Evolutionary conservation across 2,113 vertebrate species (phyloP).

Genomic region (Nycticorax nycticorax): DNA sequence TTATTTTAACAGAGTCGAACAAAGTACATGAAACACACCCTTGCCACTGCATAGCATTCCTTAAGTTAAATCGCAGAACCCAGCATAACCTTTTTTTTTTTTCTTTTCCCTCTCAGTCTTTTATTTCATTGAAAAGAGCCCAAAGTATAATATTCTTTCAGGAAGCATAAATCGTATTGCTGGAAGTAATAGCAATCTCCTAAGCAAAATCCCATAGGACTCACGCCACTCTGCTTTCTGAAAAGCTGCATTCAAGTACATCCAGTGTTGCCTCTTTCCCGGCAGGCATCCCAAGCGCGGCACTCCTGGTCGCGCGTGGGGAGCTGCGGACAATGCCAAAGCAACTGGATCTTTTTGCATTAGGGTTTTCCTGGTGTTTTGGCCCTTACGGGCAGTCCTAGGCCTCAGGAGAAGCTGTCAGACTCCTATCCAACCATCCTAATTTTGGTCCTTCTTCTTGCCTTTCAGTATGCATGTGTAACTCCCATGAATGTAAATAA

Average conservation of each 20-base stretch:
- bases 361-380: background rate
- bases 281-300: background rate
- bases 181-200: slow-evolving; percentile 70
- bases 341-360: background rate
- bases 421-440: background rate
- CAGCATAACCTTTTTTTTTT: background rate
- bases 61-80: slow-evolving; percentile 21
- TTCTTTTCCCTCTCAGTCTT: background rate
- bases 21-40: slow-evolving; percentile 33
- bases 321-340: background rate
- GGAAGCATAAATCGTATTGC: slow-evolving; percentile 67
- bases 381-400: background rate
- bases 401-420: background rate
- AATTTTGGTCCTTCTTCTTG: background rate
- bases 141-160: slow-evolving; percentile 63
- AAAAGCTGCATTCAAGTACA: slow-evolving; percentile 51
- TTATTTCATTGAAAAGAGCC: slow-evolving; percentile 19
- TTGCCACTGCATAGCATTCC: background rate
- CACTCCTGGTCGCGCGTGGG: background rate
- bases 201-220: slow-evolving; percentile 40
- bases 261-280: background rate
- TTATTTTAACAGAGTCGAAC: slow-evolving; percentile 11
- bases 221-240: slow-evolving; percentile 34
- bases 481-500: background rate
- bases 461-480: background rate